Evolutionary conservation across 2,113 vertebrate genomes (phyloP).

Genomic region (Phyllopteryx taeniolatus): DNA sequence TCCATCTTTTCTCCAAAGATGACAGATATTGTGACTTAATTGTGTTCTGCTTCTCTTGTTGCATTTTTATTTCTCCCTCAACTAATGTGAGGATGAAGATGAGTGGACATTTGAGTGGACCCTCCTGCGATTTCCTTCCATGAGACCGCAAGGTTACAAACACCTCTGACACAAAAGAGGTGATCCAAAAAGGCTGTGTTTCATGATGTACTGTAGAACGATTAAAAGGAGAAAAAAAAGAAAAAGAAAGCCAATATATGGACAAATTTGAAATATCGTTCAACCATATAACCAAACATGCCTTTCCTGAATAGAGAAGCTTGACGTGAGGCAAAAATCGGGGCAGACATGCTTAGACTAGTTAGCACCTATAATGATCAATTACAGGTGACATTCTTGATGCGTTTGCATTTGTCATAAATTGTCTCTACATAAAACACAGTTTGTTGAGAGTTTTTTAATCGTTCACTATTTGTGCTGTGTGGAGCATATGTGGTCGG

Average conservation of each 20-base stretch:
- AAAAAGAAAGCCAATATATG: slow-evolving; percentile 12
- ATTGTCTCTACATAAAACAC: slow-evolving; percentile 2
- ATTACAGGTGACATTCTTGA: slow-evolving; percentile 24
- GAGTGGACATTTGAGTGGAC: slow-evolving; percentile 56
- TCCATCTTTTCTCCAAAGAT: slow-evolving; percentile 62
- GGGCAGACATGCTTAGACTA: slow-evolving; percentile 14
- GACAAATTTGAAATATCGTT: background rate
- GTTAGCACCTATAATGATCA: slow-evolving; percentile 25
- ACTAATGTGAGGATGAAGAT: slow-evolving; percentile 70
- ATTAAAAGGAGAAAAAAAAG: slow-evolving; percentile 15
- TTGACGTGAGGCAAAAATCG: slow-evolving; percentile 31
- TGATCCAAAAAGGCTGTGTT: slow-evolving; percentile 23
- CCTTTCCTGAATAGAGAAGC: slow-evolving; percentile 6
- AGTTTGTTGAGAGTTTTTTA: slow-evolving; percentile 34
- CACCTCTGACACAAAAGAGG: slow-evolving; percentile 3
- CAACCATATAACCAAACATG: slow-evolving; percentile 9
- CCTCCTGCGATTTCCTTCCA: slow-evolving; percentile 20
- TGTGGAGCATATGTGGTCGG: slow-evolving; percentile 37
- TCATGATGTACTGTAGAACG: slow-evolving; percentile 10
- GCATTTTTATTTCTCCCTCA: slow-evolving; percentile 49
- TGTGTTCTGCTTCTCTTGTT: slow-evolving; percentile 57
- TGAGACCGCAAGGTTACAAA: slow-evolving; percentile 11
- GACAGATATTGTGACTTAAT: slow-evolving; percentile 75
- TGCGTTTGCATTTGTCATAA: background rate
- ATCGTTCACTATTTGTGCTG: slow-evolving; percentile 29